Evolutionary conservation across 2,113 vertebrate species (phyloP).

Genomic region (Eurypyga helias): DNA sequence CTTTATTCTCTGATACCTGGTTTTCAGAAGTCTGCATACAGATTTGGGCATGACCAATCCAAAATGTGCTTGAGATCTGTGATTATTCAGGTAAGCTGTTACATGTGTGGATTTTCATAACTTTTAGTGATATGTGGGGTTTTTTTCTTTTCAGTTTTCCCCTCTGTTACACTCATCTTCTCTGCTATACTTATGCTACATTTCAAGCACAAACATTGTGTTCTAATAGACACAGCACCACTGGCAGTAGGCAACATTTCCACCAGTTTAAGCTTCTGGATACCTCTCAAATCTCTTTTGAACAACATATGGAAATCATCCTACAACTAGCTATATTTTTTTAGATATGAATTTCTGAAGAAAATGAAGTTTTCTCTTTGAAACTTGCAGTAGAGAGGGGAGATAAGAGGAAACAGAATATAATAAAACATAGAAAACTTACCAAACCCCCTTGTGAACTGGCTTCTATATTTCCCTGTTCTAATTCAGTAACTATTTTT

Average conservation of each 20-base stretch:
- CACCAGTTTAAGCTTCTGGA: not conserved
- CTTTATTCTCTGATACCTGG: not conserved
- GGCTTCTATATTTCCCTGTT: not conserved
- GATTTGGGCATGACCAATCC: not conserved
- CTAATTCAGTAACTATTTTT: not conserved
- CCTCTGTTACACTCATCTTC: not conserved
- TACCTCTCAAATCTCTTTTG: constrained; percentile 4
- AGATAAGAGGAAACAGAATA: not conserved
- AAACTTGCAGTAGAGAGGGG: not conserved
- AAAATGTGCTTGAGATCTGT: not conserved
- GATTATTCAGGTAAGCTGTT: not conserved
- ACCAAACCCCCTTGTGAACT: fast-evolving
- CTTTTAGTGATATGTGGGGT: not conserved
- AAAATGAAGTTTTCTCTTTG: not conserved
- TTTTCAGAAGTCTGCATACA: not conserved
- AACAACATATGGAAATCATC: constrained; percentile 23
- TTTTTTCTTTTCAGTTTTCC: not conserved
- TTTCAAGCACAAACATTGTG: not conserved
- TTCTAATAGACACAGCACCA: not conserved
- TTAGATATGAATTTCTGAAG: not conserved
- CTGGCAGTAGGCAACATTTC: not conserved
- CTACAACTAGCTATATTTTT: not conserved
- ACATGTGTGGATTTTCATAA: not conserved
- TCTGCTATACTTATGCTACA: not conserved
- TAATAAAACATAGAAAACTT: not conserved